These are phyloP conservation scores for Electrophaes corylata DNA, from an alignment of 2,888 invertebrate genomes.

Conservation along the genomic window DNA sequence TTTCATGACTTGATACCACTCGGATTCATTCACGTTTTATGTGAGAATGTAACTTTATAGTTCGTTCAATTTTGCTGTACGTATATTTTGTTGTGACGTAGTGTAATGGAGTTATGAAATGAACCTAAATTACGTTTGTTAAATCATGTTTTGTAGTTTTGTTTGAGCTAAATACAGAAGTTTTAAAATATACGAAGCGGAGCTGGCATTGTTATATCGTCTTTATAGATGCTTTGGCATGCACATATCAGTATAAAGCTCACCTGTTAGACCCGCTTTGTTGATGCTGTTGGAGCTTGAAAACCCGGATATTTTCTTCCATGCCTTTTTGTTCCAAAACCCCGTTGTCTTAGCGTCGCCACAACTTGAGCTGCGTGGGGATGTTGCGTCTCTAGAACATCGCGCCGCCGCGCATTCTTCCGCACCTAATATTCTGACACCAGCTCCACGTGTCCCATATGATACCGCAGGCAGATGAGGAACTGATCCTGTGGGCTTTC, in stretches of 20 bases:
- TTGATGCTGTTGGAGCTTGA: slow-evolving; percentile 88
- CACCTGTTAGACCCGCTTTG: slow-evolving; percentile 87
- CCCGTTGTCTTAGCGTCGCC: slow-evolving; percentile 80
- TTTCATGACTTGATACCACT: slow-evolving; percentile 72
- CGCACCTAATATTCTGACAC: slow-evolving; percentile 75
- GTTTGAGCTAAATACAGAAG: slow-evolving; percentile 73
- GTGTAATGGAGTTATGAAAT: slow-evolving; percentile 53
- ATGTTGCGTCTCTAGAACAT: slow-evolving; percentile 68
- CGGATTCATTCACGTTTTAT: slow-evolving; percentile 70
- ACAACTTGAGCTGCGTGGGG: slow-evolving; percentile 78
- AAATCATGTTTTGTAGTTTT: slow-evolving; percentile 46
- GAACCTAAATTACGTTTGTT: slow-evolving; percentile 53
- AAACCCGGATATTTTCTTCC: slow-evolving; percentile 91
- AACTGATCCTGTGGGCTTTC: slow-evolving; percentile 80
- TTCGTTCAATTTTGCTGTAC: slow-evolving; percentile 53
- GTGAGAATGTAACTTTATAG: slow-evolving; percentile 63
- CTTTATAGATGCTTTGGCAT: slow-evolving; percentile 23
- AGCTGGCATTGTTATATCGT: slow-evolving; percentile 28
- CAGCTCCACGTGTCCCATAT: slow-evolving; percentile 80
- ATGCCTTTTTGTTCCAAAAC: slow-evolving; percentile 90
- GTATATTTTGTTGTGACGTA: slow-evolving; percentile 47
- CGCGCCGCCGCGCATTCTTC: slow-evolving; percentile 71
- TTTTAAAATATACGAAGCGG: slow-evolving; percentile 36
- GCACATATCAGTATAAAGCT: slow-evolving; percentile 58
- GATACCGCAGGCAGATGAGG: slow-evolving; percentile 80